A percentile compares a stretch with the other conserved stretches of the same genome.
These are phyloP conservation scores for Paraescarpia echinospica DNA, from an alignment of 1,140 invertebrate species.

Conservation along the genomic window DNA sequence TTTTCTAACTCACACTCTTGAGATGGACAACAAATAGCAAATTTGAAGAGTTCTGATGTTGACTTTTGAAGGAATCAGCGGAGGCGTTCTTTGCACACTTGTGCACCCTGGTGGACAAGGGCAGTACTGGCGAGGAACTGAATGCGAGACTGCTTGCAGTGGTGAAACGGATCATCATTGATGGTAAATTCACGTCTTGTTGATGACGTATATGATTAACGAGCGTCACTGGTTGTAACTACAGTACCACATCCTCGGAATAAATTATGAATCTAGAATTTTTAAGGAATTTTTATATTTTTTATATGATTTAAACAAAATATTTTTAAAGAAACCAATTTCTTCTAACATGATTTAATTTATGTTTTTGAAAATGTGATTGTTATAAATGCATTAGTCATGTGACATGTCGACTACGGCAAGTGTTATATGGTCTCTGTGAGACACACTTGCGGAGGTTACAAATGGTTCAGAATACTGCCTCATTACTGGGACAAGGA, in stretches of 20 bases:
- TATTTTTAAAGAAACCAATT: background rate
- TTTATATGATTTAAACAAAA: too few relatives aligned
- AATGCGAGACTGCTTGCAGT: constrained; percentile 35
- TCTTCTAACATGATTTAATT: background rate
- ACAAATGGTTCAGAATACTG: too few relatives aligned
- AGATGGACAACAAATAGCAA: background rate
- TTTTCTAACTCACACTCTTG: background rate
- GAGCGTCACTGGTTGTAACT: background rate
- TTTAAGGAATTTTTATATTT: background rate
- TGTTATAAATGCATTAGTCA: too few relatives aligned
- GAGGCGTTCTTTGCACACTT: constrained; percentile 49
- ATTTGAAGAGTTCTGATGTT: background rate
- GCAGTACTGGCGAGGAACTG: constrained; percentile 23
- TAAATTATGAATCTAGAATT: background rate
- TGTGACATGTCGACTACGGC: too few relatives aligned
- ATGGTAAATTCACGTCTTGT: constrained; percentile 39
- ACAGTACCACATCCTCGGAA: background rate
- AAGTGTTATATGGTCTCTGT: too few relatives aligned
- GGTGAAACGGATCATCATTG: constrained; percentile 48
- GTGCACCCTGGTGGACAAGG: constrained; percentile 45
- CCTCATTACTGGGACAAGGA: too few relatives aligned
- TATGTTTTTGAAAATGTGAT: background rate
- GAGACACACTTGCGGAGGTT: too few relatives aligned
- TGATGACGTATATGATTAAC: background rate
- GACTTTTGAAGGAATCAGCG: constrained; percentile 32